Base-by-base conservation (phyloP, 2,113 vertebrate genomes). In the Platysteira castanea region DNA sequence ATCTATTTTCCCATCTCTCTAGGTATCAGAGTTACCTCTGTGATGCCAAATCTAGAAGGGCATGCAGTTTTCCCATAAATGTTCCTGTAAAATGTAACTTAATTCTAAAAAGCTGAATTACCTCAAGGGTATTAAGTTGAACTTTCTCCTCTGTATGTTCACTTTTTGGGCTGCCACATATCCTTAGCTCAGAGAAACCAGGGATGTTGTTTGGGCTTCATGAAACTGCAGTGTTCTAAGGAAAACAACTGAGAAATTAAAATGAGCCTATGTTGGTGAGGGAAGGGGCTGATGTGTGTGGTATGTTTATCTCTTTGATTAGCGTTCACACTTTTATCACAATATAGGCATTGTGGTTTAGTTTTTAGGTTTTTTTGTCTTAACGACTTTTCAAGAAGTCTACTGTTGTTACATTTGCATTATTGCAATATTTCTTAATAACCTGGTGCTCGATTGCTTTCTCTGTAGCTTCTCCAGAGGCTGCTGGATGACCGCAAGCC, bases 401-500 rank as follows among this genome's bases (percentile, higher is more conserved):
- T 60, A 7, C 41, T 77, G 37, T 9, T 94, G 63, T 70, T 69
- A 33, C 18, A 7, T 44, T 77, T 70, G 24, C 59, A 21, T 81
- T 76, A 52, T 50, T 90, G 49, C 37, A 71, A 2, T 83, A 65
- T 84, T 94, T 50, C 28, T 90, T 81, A 53, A 42, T 88, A 73
- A 87, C 54, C 37, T 84, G 35, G 21, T 88, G 39, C 90, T 67
- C 67, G 9, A 69, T 91, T 93, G 33, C 80, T 96, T 89, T 96
- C 27, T 86, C 54, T 91, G 10, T 95, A 99, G 99, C 99, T 99
- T 95, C 98, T 99, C 52, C 99, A 99, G 97, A 99, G 98, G 95
- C 92, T 99, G 94, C 95, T 99, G 96, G 99, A 99, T 96, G 99
- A 99, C 93, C 98, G 99, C 83, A 99, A 98, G 76, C 98, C 99